A percentile compares a stretch with the other conserved stretches of the same genome.
Evolutionary conservation across 2,797 vertebrate species (phyloP).

Genomic region (Coilia nasus): DNA sequence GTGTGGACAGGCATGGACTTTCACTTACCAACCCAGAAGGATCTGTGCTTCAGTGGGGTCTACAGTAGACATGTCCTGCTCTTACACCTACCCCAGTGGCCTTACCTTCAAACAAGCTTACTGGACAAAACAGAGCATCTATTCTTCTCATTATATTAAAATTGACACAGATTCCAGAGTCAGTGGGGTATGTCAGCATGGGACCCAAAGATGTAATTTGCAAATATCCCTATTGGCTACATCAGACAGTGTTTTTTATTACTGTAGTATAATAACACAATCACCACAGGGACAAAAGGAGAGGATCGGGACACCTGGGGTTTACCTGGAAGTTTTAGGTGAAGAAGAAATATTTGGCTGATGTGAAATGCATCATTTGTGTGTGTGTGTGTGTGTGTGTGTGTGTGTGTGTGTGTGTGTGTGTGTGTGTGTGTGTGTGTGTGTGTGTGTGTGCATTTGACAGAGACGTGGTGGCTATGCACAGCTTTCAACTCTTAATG

Average conservation of each 20-base stretch:
- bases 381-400: too few species aligned
- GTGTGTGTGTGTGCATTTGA: too few species aligned
- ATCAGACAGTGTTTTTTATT: constrained; percentile 14
- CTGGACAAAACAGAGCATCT: background rate
- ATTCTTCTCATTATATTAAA: background rate
- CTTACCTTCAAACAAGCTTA: too few species aligned
- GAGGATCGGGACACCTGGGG: background rate
- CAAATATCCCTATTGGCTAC: background rate
- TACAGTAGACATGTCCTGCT: constrained; percentile 42
- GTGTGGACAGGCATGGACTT: background rate
- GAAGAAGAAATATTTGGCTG: background rate
- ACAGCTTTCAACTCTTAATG: too few species aligned
- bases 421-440: too few species aligned
- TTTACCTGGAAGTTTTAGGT: constrained; percentile 41
- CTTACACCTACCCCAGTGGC: background rate
- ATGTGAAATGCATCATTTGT: too few species aligned
- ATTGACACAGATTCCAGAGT: background rate
- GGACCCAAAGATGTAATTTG: too few species aligned
- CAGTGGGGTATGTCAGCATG: too few species aligned
- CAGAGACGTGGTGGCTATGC: too few species aligned
- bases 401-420: too few species aligned
- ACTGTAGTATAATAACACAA: background rate
- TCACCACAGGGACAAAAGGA: fast-evolving
- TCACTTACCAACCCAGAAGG: constrained; percentile 23
- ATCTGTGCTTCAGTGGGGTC: constrained; percentile 44